Percentiles rank a stretch among this genome's conserved stretches.
Conservation (phyloP, 2,888 invertebrate species). For the Euclidia mi region DNA sequence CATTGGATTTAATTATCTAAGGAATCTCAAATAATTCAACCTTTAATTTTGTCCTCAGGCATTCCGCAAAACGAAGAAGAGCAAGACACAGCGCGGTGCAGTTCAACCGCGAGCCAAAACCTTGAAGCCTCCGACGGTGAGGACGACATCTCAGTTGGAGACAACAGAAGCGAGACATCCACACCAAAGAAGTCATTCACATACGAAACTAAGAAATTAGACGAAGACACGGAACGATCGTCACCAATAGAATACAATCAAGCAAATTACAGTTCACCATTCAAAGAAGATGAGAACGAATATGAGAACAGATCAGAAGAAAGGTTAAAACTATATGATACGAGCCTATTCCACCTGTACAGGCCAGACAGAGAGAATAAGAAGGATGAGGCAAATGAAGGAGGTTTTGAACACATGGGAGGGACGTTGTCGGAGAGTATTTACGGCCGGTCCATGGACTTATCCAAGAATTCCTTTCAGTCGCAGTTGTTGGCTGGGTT, state of each 20-base stretch:
- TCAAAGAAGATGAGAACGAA: conserved; percentile 81
- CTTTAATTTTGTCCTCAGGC: conserved; percentile 61
- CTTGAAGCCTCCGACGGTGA: conserved; percentile 76
- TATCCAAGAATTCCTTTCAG: conserved; percentile 82
- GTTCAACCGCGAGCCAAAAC: conserved; percentile 68
- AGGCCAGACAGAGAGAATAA: conserved; percentile 73
- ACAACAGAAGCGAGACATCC: conserved; percentile 83
- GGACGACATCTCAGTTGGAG: conserved; percentile 85
- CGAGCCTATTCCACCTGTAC: conserved; percentile 81
- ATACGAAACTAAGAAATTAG: conserved; percentile 63
- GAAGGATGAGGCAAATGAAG: conserved; percentile 69
- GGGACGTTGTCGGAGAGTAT: conserved; percentile 76
- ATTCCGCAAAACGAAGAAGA: conserved; percentile 68
- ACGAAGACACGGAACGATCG: conserved; percentile 67
- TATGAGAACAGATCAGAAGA: conserved; percentile 74
- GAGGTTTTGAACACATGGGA: conserved; percentile 69
- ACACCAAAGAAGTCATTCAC: conserved; percentile 67
- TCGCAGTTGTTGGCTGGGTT: conserved; percentile 84
- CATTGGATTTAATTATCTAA: no score
- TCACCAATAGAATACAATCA: conserved; percentile 75
- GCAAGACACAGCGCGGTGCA: conserved; percentile 58
- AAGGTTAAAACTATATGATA: conserved; percentile 79
- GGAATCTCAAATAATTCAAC: background rate
- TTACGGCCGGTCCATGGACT: conserved; percentile 82
- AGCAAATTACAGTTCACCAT: conserved; percentile 77